These are phyloP conservation scores for Hypomecis punctinalis DNA, from an alignment of 2,888 invertebrate species.

Conservation along the genomic window DNA sequence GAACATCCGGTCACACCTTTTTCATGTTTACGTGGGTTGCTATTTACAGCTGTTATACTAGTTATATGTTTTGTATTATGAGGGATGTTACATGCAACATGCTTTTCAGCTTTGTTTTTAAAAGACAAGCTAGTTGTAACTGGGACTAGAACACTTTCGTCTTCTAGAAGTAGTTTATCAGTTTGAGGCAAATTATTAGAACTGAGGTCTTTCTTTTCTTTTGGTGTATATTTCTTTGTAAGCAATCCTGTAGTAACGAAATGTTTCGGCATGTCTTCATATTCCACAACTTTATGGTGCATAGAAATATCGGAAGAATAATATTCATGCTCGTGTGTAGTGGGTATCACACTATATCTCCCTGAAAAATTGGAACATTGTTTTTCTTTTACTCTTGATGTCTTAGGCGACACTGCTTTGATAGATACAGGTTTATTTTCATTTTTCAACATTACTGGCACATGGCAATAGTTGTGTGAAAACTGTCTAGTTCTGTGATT, in stretches of 20 bases:
- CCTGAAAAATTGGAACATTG: too few species aligned
- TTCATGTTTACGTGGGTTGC: background rate
- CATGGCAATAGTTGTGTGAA: too few species aligned
- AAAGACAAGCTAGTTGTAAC: background rate
- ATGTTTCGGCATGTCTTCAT: too few species aligned
- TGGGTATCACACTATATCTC: too few species aligned
- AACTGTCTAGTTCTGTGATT: background rate
- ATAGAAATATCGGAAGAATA: background rate
- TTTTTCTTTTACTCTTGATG: background rate
- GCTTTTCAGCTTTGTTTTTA: background rate
- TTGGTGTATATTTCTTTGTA: too few species aligned
- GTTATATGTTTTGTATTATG: background rate
- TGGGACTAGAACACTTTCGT: background rate
- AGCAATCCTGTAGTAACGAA: too few species aligned
- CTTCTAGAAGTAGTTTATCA: background rate
- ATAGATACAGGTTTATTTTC: background rate
- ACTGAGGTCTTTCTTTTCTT: background rate
- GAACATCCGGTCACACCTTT: background rate
- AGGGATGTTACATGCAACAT: background rate
- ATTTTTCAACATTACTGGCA: background rate
- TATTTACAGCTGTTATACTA: background rate
- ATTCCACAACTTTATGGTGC: background rate
- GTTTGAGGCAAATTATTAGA: background rate
- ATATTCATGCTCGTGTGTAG: background rate
- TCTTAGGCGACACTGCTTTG: too few species aligned